These are phyloP conservation scores for Rhyacophila evoluta DNA, from an alignment of 2,888 invertebrate genomes.

Conservation along the genomic window DNA sequence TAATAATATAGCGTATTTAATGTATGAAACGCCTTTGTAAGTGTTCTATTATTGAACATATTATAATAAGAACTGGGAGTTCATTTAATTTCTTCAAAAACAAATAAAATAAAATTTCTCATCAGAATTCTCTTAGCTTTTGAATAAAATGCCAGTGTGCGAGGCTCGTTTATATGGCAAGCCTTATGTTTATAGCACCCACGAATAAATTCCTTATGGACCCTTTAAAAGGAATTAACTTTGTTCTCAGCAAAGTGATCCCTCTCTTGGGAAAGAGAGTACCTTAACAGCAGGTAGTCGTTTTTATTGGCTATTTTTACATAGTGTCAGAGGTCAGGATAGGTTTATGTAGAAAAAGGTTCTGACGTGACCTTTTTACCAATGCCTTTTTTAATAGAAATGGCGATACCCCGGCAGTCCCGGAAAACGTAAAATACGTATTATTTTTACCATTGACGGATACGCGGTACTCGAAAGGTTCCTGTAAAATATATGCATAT, in stretches of 20 bases:
- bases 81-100: too few relatives aligned
- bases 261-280: conserved; percentile 4
- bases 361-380: conserved; percentile 8
- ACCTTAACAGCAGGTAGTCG: conserved; percentile 8
- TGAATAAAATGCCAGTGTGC: not conserved
- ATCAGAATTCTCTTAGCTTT: not conserved
- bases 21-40: too few relatives aligned
- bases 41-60: too few relatives aligned
- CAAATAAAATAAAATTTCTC: too few relatives aligned
- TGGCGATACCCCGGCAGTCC: not conserved
- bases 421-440: not conserved
- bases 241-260: conserved; percentile 22
- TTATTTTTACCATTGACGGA: too few relatives aligned
- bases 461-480: too few relatives aligned
- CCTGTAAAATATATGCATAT: too few relatives aligned
- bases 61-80: too few relatives aligned
- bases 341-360: conserved; percentile 22
- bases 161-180: not conserved
- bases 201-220: conserved; percentile 9
- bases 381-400: conserved; percentile 4
- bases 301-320: conserved; percentile 19
- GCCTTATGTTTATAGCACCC: conserved; percentile 24
- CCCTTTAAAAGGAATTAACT: conserved; percentile 22
- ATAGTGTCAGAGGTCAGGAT: conserved; percentile 14
- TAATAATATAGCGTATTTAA: too few relatives aligned